phyloP scores from a whole-genome alignment of 2,797 vertebrate genomes.

The Lagodon rhomboides region DNA sequence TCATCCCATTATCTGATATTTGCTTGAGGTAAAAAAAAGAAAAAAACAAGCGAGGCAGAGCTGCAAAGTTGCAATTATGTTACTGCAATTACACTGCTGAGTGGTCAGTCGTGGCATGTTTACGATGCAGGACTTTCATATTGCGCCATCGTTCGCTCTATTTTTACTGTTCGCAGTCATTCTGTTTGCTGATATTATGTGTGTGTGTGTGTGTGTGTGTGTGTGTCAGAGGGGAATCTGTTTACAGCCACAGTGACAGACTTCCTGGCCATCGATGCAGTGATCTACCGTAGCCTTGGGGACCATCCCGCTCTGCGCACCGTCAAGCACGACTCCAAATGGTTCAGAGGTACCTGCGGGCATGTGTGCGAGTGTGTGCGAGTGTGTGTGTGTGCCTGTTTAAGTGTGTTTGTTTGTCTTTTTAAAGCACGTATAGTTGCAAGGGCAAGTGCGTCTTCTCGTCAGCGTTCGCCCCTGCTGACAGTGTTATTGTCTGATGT shows the following conservation, averaged over 20 bases:
- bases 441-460: background rate
- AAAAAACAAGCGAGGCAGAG: slow-evolving; percentile 10
- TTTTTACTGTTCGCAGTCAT: slow-evolving; percentile 41
- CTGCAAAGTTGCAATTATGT: slow-evolving; percentile 50
- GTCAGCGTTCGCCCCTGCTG: background rate
- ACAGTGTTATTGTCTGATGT: slow-evolving; percentile 22
- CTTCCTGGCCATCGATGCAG: slow-evolving; percentile 96
- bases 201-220: slow-evolving; percentile 48
- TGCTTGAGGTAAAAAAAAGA: slow-evolving; percentile 35
- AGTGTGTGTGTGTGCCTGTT: slow-evolving; percentile 3
- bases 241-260: slow-evolving; percentile 97
- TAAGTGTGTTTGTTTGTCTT: background rate
- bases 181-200: slow-evolving; percentile 17
- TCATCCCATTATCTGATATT: slow-evolving; percentile 49
- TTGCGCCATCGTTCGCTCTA: slow-evolving; percentile 17
- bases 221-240: slow-evolving; percentile 91
- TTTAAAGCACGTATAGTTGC: background rate
- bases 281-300: slow-evolving; percentile 97
- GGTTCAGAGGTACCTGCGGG: slow-evolving; percentile 92
- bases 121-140: slow-evolving; percentile 40
- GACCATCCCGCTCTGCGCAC: slow-evolving; percentile 94
- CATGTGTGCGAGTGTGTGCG: background rate
- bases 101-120: slow-evolving; percentile 51
- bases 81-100: slow-evolving; percentile 52
- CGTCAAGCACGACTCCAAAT: slow-evolving; percentile 97